Conservation (phyloP, 2,113 vertebrate species). For the Pao palembangensis region DNA sequence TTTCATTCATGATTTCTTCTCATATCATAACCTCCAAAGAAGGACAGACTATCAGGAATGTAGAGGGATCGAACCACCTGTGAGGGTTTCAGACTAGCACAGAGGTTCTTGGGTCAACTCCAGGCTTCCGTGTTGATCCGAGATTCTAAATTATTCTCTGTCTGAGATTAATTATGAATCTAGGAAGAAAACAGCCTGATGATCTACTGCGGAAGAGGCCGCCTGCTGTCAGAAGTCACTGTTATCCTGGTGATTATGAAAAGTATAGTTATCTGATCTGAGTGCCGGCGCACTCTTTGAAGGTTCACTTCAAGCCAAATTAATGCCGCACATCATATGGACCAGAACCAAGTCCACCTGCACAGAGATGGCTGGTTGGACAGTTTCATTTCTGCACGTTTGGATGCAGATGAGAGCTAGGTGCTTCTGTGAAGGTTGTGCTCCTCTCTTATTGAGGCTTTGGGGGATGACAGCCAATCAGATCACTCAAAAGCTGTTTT, state of each 20-base stretch:
- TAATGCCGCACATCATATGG: not conserved
- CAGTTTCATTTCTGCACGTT: not conserved
- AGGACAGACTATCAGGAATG: too few species aligned
- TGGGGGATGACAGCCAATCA: slow-evolving; percentile 59
- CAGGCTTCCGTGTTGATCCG: too few species aligned
- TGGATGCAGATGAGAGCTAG: slow-evolving; percentile 13
- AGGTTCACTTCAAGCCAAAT: not conserved
- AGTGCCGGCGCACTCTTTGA: not conserved
- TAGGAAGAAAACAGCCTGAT: slow-evolving; percentile 1
- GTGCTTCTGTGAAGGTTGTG: slow-evolving; percentile 51
- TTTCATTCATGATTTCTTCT: too few species aligned
- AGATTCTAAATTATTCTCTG: too few species aligned
- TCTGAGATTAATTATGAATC: too few species aligned
- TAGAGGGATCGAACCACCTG: too few species aligned
- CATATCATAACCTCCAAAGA: too few species aligned
- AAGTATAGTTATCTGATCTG: slow-evolving; percentile 8
- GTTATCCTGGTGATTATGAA: slow-evolving; percentile 2
- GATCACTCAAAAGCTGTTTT: slow-evolving; percentile 48
- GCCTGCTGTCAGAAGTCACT: not conserved
- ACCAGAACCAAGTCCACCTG: not conserved
- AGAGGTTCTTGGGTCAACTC: too few species aligned
- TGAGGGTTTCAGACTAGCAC: too few species aligned
- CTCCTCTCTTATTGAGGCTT: slow-evolving; percentile 49
- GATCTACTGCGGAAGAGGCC: not conserved
- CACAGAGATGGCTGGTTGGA: not conserved